These are phyloP conservation scores for Anoplius nigerrimus DNA, from an alignment of 2,888 invertebrate genomes.

Conservation along the genomic window DNA sequence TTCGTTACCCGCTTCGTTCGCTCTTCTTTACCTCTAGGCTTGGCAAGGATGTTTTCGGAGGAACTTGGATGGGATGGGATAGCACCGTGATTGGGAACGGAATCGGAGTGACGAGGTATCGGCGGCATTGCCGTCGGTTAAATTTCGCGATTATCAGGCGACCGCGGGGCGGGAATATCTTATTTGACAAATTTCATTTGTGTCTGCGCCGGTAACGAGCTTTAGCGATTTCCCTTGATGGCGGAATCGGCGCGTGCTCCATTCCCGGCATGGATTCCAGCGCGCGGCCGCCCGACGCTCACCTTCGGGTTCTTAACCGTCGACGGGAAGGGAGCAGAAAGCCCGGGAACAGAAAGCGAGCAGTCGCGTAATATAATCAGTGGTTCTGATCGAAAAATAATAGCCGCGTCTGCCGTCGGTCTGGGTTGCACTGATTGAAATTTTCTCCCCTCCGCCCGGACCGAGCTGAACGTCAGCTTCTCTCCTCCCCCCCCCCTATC, in stretches of 20 bases:
- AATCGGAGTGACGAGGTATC: no score
- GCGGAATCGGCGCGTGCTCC: neutral
- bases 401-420: slow-evolving; percentile 62
- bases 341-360: slow-evolving; percentile 37
- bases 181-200: slow-evolving; percentile 46
- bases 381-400: slow-evolving; percentile 74
- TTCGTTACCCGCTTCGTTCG: no score
- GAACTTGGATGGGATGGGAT: no score
- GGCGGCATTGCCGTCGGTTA: no score
- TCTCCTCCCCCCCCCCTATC: slow-evolving; percentile 39
- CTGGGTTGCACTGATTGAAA: slow-evolving; percentile 64
- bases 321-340: slow-evolving; percentile 6
- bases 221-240: neutral
- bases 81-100: no score
- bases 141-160: no score
- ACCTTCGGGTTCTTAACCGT: no score
- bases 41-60: no score
- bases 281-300: no score
- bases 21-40: no score
- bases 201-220: slow-evolving; percentile 38
- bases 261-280: slow-evolving; percentile 22
- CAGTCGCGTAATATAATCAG: slow-evolving; percentile 71
- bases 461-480: slow-evolving; percentile 22
- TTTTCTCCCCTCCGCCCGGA: slow-evolving; percentile 49
- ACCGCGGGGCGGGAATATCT: slow-evolving; percentile 1